Percentiles rank a stretch among this genome's conserved stretches.
phyloP scores from a whole-genome alignment of 2,888 invertebrate genomes.

The Lamproptera curius region DNA sequence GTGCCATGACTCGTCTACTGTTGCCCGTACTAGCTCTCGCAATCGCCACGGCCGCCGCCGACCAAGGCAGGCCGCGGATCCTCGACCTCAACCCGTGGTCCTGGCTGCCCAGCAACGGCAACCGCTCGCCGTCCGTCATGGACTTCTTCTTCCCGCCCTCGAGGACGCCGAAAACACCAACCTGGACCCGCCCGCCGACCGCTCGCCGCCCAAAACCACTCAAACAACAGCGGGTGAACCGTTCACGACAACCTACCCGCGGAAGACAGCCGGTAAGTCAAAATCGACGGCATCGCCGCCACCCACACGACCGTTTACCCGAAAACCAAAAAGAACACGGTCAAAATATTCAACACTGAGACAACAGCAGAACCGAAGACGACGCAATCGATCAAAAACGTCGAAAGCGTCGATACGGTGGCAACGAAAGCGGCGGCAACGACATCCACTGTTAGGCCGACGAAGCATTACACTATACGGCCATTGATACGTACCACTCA shows the following conservation, averaged over 20 bases:
- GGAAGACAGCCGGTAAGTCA: constrained; percentile 61
- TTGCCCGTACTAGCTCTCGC: constrained; percentile 55
- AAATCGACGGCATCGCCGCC: constrained; percentile 56
- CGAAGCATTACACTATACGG: constrained; percentile 76
- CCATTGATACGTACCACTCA: constrained; percentile 61
- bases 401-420: constrained; percentile 43
- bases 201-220: constrained; percentile 48
- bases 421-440: constrained; percentile 46
- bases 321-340: constrained; percentile 60
- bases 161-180: constrained; percentile 71
- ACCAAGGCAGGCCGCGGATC: constrained; percentile 60
- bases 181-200: constrained; percentile 63
- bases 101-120: constrained; percentile 64
- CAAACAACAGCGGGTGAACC: constrained; percentile 46
- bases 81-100: constrained; percentile 72
- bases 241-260: constrained; percentile 50
- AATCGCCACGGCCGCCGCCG: constrained; percentile 39
- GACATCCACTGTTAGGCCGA: constrained; percentile 59
- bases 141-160: constrained; percentile 75
- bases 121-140: constrained; percentile 69
- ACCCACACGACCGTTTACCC: constrained; percentile 56
- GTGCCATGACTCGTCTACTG: constrained; percentile 63
- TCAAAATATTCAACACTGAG: constrained; percentile 51
- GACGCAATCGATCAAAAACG: constrained; percentile 47
- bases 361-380: constrained; percentile 54